Evolutionary conservation across 2,888 invertebrate species (phyloP).

Genomic region (Stenichneumon culpator): DNA sequence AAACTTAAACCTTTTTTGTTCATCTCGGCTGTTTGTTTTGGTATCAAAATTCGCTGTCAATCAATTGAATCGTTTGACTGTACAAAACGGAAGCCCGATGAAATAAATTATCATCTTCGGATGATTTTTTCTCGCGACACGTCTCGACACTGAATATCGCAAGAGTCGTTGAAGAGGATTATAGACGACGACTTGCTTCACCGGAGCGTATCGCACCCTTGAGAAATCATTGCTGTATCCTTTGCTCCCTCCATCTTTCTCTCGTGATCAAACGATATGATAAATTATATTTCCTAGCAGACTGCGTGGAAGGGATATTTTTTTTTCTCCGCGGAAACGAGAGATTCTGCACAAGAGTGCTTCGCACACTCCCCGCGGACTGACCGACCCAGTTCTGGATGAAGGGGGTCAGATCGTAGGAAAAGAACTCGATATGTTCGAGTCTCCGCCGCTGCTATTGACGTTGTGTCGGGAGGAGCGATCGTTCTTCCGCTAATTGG

Average conservation of each 20-base stretch:
- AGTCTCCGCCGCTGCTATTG: background rate
- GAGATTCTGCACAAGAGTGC: slow-evolving; percentile 30
- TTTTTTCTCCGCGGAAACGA: slow-evolving; percentile 14
- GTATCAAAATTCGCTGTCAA: too few species aligned
- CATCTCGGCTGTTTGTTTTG: too few species aligned
- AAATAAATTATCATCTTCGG: background rate
- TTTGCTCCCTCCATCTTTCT: slow-evolving; percentile 7
- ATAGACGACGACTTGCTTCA: slow-evolving; percentile 53
- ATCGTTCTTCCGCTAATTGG: slow-evolving; percentile 20
- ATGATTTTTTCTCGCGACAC: background rate
- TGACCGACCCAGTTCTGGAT: slow-evolving; percentile 46
- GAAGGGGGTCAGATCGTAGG: slow-evolving; percentile 28
- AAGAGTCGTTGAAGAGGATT: background rate
- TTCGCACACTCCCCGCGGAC: slow-evolving; percentile 37
- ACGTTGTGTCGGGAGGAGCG: background rate
- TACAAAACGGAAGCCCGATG: too few species aligned
- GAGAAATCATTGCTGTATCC: slow-evolving; percentile 62
- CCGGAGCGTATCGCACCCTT: slow-evolving; percentile 57
- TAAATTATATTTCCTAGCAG: slow-evolving; percentile 34
- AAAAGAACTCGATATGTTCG: slow-evolving; percentile 21
- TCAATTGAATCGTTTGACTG: too few species aligned
- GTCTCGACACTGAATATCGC: slow-evolving; percentile 30
- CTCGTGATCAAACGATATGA: slow-evolving; percentile 48
- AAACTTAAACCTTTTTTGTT: too few species aligned
- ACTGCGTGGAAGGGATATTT: slow-evolving; percentile 24